Evolutionary conservation across 2,113 vertebrate species (phyloP), one percentile per base, ranked within the genome.

Genomic region (Sylvilagus bachmani): DNA sequence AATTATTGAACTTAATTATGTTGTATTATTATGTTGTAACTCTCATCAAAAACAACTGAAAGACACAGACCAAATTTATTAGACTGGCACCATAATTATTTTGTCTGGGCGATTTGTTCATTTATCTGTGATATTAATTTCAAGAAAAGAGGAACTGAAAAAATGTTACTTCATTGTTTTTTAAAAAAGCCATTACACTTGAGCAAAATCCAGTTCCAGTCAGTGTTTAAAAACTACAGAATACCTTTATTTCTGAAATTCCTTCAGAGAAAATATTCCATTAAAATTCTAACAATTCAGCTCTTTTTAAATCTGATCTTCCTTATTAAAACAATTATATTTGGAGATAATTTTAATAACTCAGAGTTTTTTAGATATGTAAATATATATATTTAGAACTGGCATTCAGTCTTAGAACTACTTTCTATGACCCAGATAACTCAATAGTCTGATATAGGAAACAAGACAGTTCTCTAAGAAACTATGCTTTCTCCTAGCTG

Each of bases 61-160:
- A 55, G 53, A 33, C 33, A 8, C 44, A 89, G 75, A 87, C 66
- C 79, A 38, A 77, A 82, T 77, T 79, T 93, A 84, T 69, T 92
- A 92, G 70, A 12, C 12, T 83, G 61, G 29, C 36, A 91, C 93
- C 51, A 93, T 31, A 86, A 67, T 94, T 75, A 74, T 21, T 78
- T 85, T 91, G 13, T 80, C 74, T 61, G 25, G 4, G 49, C n/a
- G 5, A 31, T 71, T 73, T 96, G 29, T 62, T 91, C 44, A 16
- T 55, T 95, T 93, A 91, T 71, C 2, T 2, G 22, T 38, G 3
- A 36, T 53, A 77, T 12, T 12, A 75, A 77, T 89, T 95, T 91
- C 83, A 80, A 93, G 75, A 89, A 93, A 84, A 87, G 12, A 75
- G 3, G 19, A 31, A 22, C 25, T 29, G 5, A 44, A 13, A 38